Evolutionary conservation across 2,113 vertebrate genomes (phyloP), one percentile per base, ranked within the genome.

Genomic region (Crotalus viridis): DNA sequence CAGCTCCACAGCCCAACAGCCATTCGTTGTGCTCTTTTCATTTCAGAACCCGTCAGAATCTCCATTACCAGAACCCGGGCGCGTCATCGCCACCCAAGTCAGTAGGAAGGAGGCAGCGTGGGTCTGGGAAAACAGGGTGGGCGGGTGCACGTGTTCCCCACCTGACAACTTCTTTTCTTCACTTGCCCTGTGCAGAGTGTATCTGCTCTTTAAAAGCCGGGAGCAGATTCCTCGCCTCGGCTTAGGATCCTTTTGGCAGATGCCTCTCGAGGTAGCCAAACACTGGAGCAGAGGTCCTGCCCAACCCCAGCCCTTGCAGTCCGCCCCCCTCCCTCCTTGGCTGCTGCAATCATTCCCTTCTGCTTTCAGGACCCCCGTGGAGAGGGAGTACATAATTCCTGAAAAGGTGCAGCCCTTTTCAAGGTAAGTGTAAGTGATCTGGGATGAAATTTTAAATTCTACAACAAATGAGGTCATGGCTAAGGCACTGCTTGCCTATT

Each of bases 361-460:
- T 89, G 28, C 59, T 93, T 61, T 46, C 88, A 93, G 92, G 46
- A 10, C 92, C 13, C 39, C 55, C 39, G 22, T n/a, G 21, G 92
- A 93, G 74, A 54, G 24, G 4, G 88, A 90, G 46, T 61, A 61
- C 46, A 48, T 86, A 1, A 4, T 6, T 9, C 56, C 43, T 2
- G 5, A 51, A 1, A 1, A 1, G 19, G 28, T 8, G 13, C 54
- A 28, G 21, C 1, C 15, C 33, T n/a, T 85, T 92, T 39, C 69
- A n/a, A 86, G 21, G 92, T 93, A 74, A 90, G 88, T 85, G 17
- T 51, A 10, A 15, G 28, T 24, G 26, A 39, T 19, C 33, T 9
- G 26, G 21, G 57, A 33, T 15, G 28, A 39, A 10, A n/a, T 4
- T 81, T 43, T 81, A 43, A 15, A 69, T 69, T 28, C 28, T 33